A percentile compares a stretch with the other conserved stretches of the same genome.
Evolutionary conservation across 2,113 vertebrate species (phyloP).

Genomic region (Forbesichthys papilliferus): DNA sequence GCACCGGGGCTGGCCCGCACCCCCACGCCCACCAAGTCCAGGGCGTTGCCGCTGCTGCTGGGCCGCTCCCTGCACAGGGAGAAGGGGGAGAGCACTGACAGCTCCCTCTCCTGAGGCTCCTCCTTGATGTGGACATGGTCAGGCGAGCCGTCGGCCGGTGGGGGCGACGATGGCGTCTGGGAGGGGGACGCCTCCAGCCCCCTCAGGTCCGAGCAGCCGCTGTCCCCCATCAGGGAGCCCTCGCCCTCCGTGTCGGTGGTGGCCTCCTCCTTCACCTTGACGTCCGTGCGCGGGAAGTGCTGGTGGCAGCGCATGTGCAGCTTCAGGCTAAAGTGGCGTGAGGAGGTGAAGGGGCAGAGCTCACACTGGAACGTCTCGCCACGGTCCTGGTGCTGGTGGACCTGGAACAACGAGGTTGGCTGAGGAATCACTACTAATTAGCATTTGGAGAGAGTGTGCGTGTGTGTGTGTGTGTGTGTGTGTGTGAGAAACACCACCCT

Average conservation of each 20-base stretch:
- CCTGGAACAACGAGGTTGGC: constrained; percentile 72
- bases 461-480: neutral
- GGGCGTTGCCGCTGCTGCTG: constrained; percentile 83
- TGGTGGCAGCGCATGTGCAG: constrained; percentile 99
- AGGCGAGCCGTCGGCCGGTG: constrained; percentile 76
- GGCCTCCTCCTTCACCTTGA: constrained; percentile 97
- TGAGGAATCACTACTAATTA: neutral
- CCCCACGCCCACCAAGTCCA: constrained; percentile 82
- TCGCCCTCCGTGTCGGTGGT: constrained; percentile 91
- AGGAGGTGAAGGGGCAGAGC: constrained; percentile 98
- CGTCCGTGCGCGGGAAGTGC: constrained; percentile 94
- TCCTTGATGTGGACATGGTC: constrained; percentile 90
- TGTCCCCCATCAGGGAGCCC: constrained; percentile 82
- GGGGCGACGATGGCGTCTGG: constrained; percentile 61
- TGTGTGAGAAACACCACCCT: too few species aligned
- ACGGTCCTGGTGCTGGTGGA: constrained; percentile 99
- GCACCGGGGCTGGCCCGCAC: constrained; percentile 65
- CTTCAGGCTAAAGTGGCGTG: constrained; percentile 99
- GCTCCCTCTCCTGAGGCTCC: constrained; percentile 90
- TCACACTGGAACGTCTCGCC: constrained; percentile 99
- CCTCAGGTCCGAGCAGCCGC: constrained; percentile 74
- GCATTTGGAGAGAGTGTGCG: neutral
- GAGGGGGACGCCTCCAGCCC: constrained; percentile 68
- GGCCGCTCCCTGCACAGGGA: constrained; percentile 84
- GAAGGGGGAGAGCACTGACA: constrained; percentile 83